phyloP scores from a whole-genome alignment of 2,888 invertebrate genomes.

The Enchytraeus crypticus region DNA sequence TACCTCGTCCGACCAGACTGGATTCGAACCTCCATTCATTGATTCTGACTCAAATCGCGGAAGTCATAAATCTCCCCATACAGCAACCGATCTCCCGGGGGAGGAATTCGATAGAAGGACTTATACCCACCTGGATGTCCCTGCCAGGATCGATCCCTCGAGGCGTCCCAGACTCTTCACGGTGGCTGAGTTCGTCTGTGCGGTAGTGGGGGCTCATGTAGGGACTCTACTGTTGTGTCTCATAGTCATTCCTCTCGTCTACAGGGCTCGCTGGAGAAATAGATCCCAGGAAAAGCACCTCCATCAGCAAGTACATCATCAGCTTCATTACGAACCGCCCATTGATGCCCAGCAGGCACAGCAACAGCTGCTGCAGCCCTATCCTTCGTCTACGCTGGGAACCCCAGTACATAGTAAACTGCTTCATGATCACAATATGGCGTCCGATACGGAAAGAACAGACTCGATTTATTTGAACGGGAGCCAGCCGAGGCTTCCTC shows the following conservation, averaged over 20 bases:
- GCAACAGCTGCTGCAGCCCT: not conserved
- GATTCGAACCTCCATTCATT: no score
- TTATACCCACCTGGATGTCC: no score
- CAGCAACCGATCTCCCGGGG: no score
- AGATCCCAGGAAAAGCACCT: not conserved
- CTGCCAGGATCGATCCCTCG: no score
- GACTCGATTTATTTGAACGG: not conserved
- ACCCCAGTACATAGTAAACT: not conserved
- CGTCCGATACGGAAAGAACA: not conserved
- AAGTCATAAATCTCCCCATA: no score
- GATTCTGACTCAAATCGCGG: no score
- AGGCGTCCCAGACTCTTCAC: conserved; percentile 37
- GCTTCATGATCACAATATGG: not conserved
- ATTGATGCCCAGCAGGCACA: not conserved
- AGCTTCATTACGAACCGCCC: not conserved
- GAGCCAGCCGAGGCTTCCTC: not conserved
- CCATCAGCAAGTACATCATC: not conserved
- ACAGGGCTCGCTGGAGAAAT: not conserved
- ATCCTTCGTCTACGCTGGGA: not conserved
- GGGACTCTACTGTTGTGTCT: conserved; percentile 41
- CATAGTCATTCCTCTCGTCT: conserved; percentile 28
- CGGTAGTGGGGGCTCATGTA: conserved; percentile 44
- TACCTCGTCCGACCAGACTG: no score
- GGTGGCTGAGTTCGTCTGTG: conserved; percentile 42
- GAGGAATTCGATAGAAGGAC: no score